Evolutionary conservation across 2,797 vertebrate species (phyloP).

Genomic region (Phataginus tricuspis): DNA sequence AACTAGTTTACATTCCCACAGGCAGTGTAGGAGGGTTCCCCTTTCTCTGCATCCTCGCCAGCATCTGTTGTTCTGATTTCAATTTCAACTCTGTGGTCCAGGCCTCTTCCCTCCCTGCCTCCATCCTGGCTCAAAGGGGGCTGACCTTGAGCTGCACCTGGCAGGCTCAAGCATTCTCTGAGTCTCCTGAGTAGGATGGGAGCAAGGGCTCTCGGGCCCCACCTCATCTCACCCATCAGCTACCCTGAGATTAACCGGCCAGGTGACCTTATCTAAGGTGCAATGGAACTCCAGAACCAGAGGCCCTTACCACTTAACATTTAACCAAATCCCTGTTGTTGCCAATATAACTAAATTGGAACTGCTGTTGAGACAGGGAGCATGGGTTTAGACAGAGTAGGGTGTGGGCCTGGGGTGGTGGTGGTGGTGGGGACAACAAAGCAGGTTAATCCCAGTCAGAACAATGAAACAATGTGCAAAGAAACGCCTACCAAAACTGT

Average conservation of each 20-base stretch:
- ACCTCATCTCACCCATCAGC: not conserved
- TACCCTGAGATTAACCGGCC: not conserved
- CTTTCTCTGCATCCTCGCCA: too few species aligned
- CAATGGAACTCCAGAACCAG: not conserved
- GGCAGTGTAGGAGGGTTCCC: too few species aligned
- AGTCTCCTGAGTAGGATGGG: not conserved
- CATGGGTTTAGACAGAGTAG: too few species aligned
- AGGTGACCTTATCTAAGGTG: not conserved
- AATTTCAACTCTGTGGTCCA: not conserved
- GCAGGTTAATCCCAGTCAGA: too few species aligned
- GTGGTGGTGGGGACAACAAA: too few species aligned
- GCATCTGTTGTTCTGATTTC: not conserved
- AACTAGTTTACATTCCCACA: too few species aligned
- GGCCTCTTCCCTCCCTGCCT: not conserved
- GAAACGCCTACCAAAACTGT: not conserved
- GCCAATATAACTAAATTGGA: not conserved
- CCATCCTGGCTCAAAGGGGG: not conserved
- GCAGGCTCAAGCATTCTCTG: fast-evolving
- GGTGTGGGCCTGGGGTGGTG: too few species aligned
- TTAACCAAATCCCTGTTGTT: not conserved
- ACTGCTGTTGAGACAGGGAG: not conserved
- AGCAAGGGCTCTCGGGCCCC: too few species aligned
- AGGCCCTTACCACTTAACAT: not conserved
- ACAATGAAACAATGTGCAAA: too few species aligned
- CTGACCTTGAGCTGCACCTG: not conserved